These are phyloP conservation scores for Tetragnatha versicolor DNA, from an alignment of 1,140 invertebrate species.

Conservation along the genomic window DNA sequence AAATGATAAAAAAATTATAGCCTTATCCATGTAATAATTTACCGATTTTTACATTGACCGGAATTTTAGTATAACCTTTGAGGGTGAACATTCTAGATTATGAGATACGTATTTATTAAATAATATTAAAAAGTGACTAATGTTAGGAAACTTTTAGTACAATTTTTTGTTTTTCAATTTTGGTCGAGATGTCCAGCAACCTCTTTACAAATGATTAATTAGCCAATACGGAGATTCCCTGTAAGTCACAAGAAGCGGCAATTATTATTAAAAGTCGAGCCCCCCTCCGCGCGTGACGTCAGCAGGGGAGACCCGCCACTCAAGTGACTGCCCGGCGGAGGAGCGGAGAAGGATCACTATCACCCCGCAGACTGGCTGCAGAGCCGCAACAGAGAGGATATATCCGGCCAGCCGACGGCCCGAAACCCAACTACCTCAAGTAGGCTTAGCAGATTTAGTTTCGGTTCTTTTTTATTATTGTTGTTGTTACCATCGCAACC, in stretches of 20 bases:
- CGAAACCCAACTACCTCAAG: slow-evolving; percentile 40
- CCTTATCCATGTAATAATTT: no score
- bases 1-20: no score
- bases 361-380: slow-evolving; percentile 43
- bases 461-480: slow-evolving; percentile 7
- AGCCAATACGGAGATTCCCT: no score
- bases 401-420: slow-evolving; percentile 19
- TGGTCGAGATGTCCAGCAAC: no score
- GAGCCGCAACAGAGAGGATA: slow-evolving; percentile 18
- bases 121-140: no score
- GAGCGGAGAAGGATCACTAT: slow-evolving; percentile 35
- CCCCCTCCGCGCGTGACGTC: slow-evolving; percentile 33
- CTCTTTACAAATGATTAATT: no score
- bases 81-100: no score
- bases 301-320: slow-evolving; percentile 34
- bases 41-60: no score
- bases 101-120: no score
- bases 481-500: neutral
- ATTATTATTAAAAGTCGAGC: neutral
- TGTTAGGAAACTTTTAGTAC: no score
- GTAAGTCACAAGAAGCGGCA: neutral
- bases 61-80: no score
- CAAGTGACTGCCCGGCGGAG: slow-evolving; percentile 30
- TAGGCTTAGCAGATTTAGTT: slow-evolving; percentile 1
- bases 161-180: no score